Percentiles rank a stretch among this genome's conserved stretches.
phyloP scores from a whole-genome alignment of 1,140 invertebrate genomes.

The Drosophila repleta region DNA sequence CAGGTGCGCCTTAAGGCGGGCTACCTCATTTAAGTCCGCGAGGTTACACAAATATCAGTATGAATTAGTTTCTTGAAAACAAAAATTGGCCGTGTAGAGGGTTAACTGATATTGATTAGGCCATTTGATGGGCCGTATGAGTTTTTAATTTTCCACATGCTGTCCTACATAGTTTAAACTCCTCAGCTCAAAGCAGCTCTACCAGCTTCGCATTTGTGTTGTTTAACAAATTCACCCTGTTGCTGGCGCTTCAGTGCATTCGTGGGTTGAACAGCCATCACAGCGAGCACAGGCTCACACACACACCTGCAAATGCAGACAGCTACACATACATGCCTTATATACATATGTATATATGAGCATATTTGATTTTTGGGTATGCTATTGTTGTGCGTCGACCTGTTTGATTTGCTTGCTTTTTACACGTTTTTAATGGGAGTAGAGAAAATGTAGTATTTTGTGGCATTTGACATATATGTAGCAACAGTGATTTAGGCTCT shows the following conservation, averaged over 20 bases:
- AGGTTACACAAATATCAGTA: too few species aligned
- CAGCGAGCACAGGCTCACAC: constrained; percentile 4
- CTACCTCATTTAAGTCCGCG: too few species aligned
- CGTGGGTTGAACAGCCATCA: constrained; percentile 50
- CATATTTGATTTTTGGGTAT: constrained; percentile 42
- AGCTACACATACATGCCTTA: background rate
- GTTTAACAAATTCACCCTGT: constrained; percentile 82
- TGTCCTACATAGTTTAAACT: too few species aligned
- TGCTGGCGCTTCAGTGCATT: constrained; percentile 77
- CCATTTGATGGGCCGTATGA: constrained; percentile 83
- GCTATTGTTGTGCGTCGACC: constrained; percentile 78
- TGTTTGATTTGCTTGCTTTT: constrained; percentile 81
- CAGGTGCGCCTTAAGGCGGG: too few species aligned
- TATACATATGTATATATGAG: constrained; percentile 10
- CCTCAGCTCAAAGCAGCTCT: background rate
- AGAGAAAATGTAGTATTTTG: background rate
- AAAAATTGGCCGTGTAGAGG: too few species aligned
- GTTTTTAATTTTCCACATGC: constrained; percentile 83
- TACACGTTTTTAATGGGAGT: constrained; percentile 72
- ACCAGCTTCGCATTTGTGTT: constrained; percentile 51
- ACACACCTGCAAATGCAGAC: constrained; percentile 6
- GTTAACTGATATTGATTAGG: constrained; percentile 83
- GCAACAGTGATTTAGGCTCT: constrained; percentile 41
- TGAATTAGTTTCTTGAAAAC: too few species aligned
- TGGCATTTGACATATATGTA: constrained; percentile 27